A percentile compares a stretch with the other conserved stretches of the same genome.
These are phyloP conservation scores for Muntiacus reevesi DNA, from an alignment of 2,113 vertebrate species.

Conservation along the genomic window DNA sequence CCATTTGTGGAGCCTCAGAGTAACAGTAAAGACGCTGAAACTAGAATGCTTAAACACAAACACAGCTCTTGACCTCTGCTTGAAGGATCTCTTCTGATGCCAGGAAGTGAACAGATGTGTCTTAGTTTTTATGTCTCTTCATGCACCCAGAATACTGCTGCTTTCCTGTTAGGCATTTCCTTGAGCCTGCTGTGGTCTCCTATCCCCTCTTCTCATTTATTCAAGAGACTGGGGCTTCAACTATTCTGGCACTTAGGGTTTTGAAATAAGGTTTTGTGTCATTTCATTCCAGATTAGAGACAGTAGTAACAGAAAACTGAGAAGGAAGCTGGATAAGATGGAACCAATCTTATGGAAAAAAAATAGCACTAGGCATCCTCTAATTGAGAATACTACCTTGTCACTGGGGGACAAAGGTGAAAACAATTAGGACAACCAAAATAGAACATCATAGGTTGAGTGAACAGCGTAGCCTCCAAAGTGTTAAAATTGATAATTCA, in stretches of 20 bases:
- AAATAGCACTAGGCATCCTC: background rate
- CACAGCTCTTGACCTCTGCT: constrained; percentile 35
- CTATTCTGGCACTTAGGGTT: background rate
- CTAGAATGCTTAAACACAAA: constrained; percentile 21
- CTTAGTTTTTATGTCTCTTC: background rate
- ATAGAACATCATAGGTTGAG: background rate
- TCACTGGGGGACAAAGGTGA: background rate
- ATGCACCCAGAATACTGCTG: background rate
- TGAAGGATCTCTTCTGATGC: background rate
- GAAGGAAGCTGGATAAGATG: background rate
- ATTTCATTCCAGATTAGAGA: constrained; percentile 36
- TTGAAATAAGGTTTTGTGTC: constrained; percentile 14
- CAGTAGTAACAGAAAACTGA: background rate
- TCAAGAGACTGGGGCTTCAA: background rate
- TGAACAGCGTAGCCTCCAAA: background rate
- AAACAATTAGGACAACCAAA: background rate
- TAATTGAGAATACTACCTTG: background rate
- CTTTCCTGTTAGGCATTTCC: background rate
- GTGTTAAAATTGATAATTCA: background rate
- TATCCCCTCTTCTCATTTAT: constrained; percentile 15
- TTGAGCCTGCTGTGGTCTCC: background rate
- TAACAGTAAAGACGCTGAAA: background rate
- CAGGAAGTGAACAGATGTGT: background rate
- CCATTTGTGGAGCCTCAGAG: background rate
- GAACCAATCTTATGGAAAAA: background rate